Conservation (phyloP, 2,888 invertebrate genomes). For the Drosophila heteroneura region DNA sequence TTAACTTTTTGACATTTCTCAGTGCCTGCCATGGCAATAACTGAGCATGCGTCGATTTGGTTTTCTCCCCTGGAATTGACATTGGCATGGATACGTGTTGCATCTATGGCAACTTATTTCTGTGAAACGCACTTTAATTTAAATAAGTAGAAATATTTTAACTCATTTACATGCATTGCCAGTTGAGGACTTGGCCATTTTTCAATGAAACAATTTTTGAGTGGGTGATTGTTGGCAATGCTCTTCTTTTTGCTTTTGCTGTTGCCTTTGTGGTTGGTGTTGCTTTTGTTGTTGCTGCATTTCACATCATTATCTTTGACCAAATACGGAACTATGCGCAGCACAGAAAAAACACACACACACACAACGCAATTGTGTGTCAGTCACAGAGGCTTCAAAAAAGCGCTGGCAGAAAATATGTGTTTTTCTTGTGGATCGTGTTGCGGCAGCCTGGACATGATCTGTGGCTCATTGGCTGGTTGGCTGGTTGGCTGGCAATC, state of each 20-base stretch:
- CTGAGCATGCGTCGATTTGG: conserved; percentile 44
- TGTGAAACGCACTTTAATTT: conserved; percentile 55
- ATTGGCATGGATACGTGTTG: conserved; percentile 17
- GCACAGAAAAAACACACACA: conserved; percentile 38
- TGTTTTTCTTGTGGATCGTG: conserved; percentile 58
- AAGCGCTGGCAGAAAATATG: conserved; percentile 62
- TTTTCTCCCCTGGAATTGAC: conserved; percentile 17
- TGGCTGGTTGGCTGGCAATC: conserved; percentile 29
- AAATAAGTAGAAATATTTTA: conserved; percentile 77
- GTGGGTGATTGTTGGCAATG: conserved; percentile 74
- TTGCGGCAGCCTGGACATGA: conserved; percentile 42
- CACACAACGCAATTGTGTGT: conserved; percentile 75
- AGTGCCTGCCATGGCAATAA: conserved; percentile 41
- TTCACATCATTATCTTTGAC: conserved; percentile 81
- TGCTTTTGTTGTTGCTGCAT: conserved; percentile 58
- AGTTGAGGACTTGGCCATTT: conserved; percentile 52
- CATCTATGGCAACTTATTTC: conserved; percentile 40
- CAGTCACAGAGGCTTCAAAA: conserved; percentile 72
- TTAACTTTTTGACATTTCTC: conserved; percentile 20
- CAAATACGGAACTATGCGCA: conserved; percentile 77
- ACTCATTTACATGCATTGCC: conserved; percentile 75
- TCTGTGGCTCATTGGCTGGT: conserved; percentile 65
- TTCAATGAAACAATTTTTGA: conserved; percentile 71
- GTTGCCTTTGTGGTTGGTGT: conserved; percentile 31
- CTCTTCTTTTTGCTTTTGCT: conserved; percentile 32